These are phyloP conservation scores for Equus przewalskii DNA, from an alignment of 2,113 vertebrate genomes.

Conservation along the genomic window DNA sequence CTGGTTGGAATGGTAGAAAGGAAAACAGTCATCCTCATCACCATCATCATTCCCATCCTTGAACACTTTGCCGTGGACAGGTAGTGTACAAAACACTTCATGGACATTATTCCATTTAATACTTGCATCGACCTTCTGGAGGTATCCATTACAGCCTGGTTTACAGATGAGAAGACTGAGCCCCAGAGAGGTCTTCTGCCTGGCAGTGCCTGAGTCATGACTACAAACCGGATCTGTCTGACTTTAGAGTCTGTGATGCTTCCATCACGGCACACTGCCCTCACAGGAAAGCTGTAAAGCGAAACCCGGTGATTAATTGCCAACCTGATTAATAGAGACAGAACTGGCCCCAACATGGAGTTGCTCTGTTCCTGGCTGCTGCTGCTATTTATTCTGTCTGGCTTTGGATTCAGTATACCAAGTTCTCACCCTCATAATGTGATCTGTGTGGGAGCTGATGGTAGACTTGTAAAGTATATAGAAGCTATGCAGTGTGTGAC, in stretches of 20 bases:
- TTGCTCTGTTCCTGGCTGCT: neutral
- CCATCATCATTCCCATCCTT: neutral
- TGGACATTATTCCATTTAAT: neutral
- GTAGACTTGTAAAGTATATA: neutral
- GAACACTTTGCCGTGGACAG: neutral
- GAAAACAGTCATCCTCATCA: neutral
- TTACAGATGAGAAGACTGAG: slow-evolving; percentile 10
- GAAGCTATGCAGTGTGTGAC: neutral
- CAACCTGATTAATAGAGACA: neutral
- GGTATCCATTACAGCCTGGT: neutral
- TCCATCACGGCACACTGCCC: neutral
- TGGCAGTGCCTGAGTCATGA: neutral
- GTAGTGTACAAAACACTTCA: neutral
- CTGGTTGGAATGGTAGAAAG: neutral
- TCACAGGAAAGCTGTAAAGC: neutral
- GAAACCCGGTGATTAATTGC: slow-evolving; percentile 11
- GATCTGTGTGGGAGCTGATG: slow-evolving; percentile 9
- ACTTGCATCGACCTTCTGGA: neutral
- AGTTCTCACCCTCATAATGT: neutral
- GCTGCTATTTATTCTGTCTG: neutral
- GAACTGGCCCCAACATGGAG: neutral
- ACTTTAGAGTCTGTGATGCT: neutral
- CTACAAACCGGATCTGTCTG: neutral
- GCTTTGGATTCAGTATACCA: neutral
- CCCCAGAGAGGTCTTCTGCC: neutral